phyloP scores from a whole-genome alignment of 2,113 vertebrate genomes.

The Scomber japonicus region DNA sequence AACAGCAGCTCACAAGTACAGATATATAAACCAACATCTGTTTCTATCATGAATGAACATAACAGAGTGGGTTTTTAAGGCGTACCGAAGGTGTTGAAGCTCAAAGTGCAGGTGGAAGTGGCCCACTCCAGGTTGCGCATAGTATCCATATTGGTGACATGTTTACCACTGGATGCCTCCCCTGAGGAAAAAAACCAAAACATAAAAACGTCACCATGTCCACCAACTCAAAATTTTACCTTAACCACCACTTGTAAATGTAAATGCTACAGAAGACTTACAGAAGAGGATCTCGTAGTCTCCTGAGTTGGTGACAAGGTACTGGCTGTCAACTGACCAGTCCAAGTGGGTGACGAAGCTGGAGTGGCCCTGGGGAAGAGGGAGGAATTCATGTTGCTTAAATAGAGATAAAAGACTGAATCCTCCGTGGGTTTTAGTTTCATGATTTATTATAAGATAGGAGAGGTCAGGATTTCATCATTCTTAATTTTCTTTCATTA shows the following conservation, averaged over 20 bases:
- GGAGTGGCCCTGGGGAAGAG: slow-evolving; percentile 88
- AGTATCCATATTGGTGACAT: slow-evolving; percentile 87
- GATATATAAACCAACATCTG: too few relatives aligned
- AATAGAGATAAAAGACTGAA: background rate
- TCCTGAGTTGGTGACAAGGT: slow-evolving; percentile 93
- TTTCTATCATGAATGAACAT: too few relatives aligned
- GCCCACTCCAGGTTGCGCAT: slow-evolving; percentile 90
- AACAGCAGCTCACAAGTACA: too few relatives aligned
- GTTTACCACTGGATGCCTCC: slow-evolving; percentile 89
- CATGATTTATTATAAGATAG: too few relatives aligned
- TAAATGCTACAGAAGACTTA: slow-evolving; percentile 67
- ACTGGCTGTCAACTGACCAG: slow-evolving; percentile 90
- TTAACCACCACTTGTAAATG: too few relatives aligned
- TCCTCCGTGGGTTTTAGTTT: background rate
- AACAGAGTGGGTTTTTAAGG: background rate
- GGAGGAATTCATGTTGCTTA: background rate
- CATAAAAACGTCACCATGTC: background rate
- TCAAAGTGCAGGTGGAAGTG: slow-evolving; percentile 88
- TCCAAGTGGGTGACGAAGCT: slow-evolving; percentile 94
- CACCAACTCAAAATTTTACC: background rate
- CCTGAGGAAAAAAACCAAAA: slow-evolving; percentile 65
- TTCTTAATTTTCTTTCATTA: too few relatives aligned
- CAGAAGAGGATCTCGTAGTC: slow-evolving; percentile 95
- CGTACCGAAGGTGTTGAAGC: slow-evolving; percentile 90
- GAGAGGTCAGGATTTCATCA: background rate